Evolutionary conservation across 2,888 invertebrate species (phyloP), one percentile per base, ranked within the genome.

Genomic region (Ophion obscuratus): DNA sequence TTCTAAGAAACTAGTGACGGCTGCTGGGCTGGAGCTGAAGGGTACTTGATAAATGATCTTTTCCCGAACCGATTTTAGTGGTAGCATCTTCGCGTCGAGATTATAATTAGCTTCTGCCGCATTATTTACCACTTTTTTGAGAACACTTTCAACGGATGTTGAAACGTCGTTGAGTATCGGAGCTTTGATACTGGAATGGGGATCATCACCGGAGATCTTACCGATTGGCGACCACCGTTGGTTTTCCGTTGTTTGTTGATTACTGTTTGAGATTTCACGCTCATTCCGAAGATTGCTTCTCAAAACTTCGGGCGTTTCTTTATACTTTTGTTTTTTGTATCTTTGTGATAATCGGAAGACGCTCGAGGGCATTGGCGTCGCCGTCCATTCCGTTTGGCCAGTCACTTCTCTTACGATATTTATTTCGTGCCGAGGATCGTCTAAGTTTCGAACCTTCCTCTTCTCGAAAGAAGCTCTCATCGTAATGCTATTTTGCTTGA

Each of bases 401-500:
- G 24, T 79, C 20, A 40, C 27, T 40, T 6, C n/a, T 36, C 11
- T 27, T 24, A 6, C 17, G 20, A 70, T 20, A 36, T 68, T 76
- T 24, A 75, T 66, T 10, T 61, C 66, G 71, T 82, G 57, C 70
- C 68, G 78, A 31, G 64, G 59, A 76, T 66, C 70, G 24, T 84
- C 70, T 36, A 70, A 80, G 66, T 82, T 78, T 57, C 75, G 71
- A n/a, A 11, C 17, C 11, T 31, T 66, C 61, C 24, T 47, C 11
- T 70, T 59, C 5, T 31, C 31, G 11, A 70, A 47, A n/a, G 24
- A 47, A 17, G 6, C 44, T 9, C 10, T 61, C 36, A 27, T 70
- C 36, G 62, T 17, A 20, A n/a, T 24, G 36, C 44, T 61, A 20
- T 31, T 44, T 47, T 40, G 31, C 14, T n/a, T 59, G 20, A 47